Conservation (phyloP, 2,113 vertebrate species). For the Ochotona curzoniae region DNA sequence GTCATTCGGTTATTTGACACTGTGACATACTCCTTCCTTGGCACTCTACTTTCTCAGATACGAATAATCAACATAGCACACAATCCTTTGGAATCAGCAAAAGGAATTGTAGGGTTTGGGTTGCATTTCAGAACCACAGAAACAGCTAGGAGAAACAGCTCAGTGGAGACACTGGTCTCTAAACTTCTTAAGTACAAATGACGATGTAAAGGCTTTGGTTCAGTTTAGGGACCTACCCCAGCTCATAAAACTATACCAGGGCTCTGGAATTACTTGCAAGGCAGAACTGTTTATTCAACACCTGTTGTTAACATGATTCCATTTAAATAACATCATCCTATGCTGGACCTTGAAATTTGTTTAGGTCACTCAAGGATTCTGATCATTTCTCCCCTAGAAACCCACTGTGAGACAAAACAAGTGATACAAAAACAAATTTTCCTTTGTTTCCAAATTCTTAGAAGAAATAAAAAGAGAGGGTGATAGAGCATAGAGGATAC, state of each 20-base stretch:
- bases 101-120: neutral
- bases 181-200: neutral
- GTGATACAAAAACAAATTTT: slow-evolving; percentile 4
- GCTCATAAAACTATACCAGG: neutral
- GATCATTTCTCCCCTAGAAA: slow-evolving; percentile 17
- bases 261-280: neutral
- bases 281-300: neutral
- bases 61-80: slow-evolving; percentile 56
- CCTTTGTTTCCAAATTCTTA: neutral
- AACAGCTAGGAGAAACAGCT: neutral
- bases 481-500: neutral
- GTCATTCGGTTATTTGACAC: slow-evolving; percentile 52
- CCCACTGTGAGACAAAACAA: slow-evolving; percentile 15
- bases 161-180: neutral
- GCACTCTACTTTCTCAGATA: slow-evolving; percentile 56
- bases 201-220: neutral
- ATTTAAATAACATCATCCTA: neutral
- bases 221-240: neutral
- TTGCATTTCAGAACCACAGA: slow-evolving; percentile 36
- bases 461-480: neutral
- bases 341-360: neutral
- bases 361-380: neutral
- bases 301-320: neutral
- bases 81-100: slow-evolving; percentile 19
- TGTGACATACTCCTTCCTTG: slow-evolving; percentile 28